Base-by-base conservation (phyloP, 2,797 vertebrate genomes). In the Rhadinocentrus ornatus region DNA sequence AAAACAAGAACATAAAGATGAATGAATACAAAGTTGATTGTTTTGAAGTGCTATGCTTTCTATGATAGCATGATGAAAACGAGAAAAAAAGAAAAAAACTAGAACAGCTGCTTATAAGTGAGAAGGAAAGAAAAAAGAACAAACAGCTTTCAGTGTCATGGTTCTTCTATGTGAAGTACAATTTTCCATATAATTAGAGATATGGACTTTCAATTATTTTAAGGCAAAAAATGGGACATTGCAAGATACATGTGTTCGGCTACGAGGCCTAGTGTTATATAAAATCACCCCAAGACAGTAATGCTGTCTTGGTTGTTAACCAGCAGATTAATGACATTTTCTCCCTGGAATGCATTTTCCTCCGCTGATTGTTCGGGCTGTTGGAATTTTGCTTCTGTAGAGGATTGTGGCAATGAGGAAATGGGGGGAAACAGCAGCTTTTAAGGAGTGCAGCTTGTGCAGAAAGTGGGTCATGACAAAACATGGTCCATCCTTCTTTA, bases 181-280 rank as follows among this genome's bases (percentile, higher is more conserved):
- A 74, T 60, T 39, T 69, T 77, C 69, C 62, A 39, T 82, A 73
- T 74, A 86, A 85, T 86, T 84, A 86, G 73, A 85, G 71, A 88
- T 86, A 86, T 82, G 75, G 60, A 66, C 82, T 91, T 88, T 83
- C 74, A 84, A 86, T 86, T 84, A 84, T 72, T 88, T 68, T 68
- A 71, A 52, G 73, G 66, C 64, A 71, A 76, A 67, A 52, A 41
- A 18, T 18, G 54, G 74, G 74, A 53, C 82, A 76, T 68, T 44
- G 35, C 31, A 53, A 82, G 75, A 80, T 88, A n/a, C 66, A 73
- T 78, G 73, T 69, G 31, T 81, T 77, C 59, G 69, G 41, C 41
- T 20, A 46, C 18, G 2, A 46, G 18, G 41, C 41, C 41, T 6
- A 46, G 73, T 20, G 73, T 62, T 73, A 60, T 35, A 44, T 4